These are phyloP conservation scores for Remorina albescens DNA, from an alignment of 2,797 vertebrate genomes.

Conservation along the genomic window DNA sequence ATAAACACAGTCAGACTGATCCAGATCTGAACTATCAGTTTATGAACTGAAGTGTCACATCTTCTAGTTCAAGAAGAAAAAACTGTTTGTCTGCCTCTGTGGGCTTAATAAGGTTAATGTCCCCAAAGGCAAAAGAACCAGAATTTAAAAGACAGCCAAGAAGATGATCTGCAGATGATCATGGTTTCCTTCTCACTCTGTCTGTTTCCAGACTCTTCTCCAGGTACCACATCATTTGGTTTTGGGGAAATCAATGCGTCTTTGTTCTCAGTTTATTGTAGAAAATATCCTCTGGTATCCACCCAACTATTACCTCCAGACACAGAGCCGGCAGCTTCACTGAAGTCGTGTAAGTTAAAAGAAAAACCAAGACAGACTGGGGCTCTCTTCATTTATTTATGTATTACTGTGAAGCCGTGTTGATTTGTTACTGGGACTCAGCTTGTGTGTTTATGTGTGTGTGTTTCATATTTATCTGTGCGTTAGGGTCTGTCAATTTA, in stretches of 20 bases:
- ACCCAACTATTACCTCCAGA: conserved; percentile 55
- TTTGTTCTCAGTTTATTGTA: conserved; percentile 52
- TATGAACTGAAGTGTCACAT: too few species aligned
- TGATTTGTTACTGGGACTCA: conserved; percentile 71
- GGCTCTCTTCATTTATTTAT: conserved; percentile 76
- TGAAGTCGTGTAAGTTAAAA: conserved; percentile 46
- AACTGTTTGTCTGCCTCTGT: too few species aligned
- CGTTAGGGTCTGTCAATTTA: conserved; percentile 55
- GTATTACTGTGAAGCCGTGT: conserved; percentile 71
- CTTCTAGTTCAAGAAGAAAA: too few species aligned
- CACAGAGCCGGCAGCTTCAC: conserved; percentile 38
- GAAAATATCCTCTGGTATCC: conserved; percentile 43
- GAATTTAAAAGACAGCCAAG: neutral
- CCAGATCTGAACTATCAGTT: too few species aligned
- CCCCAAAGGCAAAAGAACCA: neutral
- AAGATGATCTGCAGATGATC: neutral
- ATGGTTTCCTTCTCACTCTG: too few species aligned
- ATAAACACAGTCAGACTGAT: too few species aligned
- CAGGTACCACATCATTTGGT: conserved; percentile 31
- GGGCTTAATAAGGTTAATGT: neutral
- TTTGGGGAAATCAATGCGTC: conserved; percentile 14
- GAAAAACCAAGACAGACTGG: conserved; percentile 53
- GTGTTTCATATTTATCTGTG: conserved; percentile 57
- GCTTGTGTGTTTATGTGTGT: conserved; percentile 56
- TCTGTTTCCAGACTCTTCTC: conserved; percentile 17